phyloP scores from a whole-genome alignment of 2,888 invertebrate genomes.

The Adelphocoris suturalis region DNA sequence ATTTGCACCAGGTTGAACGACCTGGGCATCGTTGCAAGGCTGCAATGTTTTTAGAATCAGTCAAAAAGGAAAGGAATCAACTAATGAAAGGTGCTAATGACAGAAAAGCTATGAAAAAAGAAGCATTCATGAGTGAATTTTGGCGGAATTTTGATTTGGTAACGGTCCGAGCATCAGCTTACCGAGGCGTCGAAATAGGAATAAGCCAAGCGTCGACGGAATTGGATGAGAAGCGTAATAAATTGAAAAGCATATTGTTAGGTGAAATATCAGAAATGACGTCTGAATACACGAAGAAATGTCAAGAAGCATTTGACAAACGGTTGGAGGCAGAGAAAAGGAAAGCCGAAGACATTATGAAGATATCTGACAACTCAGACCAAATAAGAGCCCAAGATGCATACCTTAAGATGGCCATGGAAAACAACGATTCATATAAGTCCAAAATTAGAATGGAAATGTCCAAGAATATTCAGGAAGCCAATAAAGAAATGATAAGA shows the following conservation, averaged over 20 bases:
- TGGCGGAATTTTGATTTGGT: not conserved
- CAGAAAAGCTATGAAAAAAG: not conserved
- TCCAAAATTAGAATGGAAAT: not conserved
- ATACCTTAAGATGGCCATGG: conserved; percentile 29
- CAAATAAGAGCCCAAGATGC: conserved; percentile 20
- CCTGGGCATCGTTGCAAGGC: conserved; percentile 28
- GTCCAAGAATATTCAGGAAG: conserved; percentile 23
- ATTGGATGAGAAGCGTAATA: conserved; percentile 67
- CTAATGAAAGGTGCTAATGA: not conserved
- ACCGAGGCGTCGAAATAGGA: conserved; percentile 4
- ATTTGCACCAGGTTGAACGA: not conserved
- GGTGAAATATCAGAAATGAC: conserved; percentile 61
- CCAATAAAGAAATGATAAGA: conserved; percentile 62
- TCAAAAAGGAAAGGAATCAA: not conserved
- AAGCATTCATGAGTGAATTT: not conserved
- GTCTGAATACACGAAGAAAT: conserved; percentile 65
- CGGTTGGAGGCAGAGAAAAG: conserved; percentile 49
- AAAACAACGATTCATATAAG: conserved; percentile 53
- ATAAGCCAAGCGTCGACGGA: conserved; percentile 60
- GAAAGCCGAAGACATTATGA: conserved; percentile 64
- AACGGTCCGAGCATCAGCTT: not conserved
- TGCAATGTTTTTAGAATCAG: not conserved
- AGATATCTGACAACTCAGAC: not conserved
- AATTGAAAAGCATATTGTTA: conserved; percentile 54
- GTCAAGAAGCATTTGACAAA: conserved; percentile 55